Evolutionary conservation across 2,888 invertebrate species (phyloP).

Genomic region (Cheilosia vulpina): DNA sequence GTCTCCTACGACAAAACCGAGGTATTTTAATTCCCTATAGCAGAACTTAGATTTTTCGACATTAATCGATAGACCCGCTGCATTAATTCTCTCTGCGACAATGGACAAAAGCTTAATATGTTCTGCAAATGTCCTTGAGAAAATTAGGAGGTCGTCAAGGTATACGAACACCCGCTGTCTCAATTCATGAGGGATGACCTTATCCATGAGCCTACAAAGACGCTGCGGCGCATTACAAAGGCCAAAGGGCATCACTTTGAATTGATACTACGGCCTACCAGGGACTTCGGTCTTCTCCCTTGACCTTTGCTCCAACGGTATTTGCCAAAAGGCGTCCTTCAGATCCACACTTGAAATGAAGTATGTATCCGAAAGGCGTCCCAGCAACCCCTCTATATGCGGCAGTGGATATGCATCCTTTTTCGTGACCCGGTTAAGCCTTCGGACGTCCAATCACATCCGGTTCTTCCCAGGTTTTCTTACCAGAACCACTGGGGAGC

Average conservation of each 20-base stretch:
- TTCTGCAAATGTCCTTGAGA: too few relatives aligned
- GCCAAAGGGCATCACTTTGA: too few relatives aligned
- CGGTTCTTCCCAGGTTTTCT: not conserved
- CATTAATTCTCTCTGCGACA: not conserved
- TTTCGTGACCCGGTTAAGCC: not conserved
- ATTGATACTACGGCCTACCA: too few relatives aligned
- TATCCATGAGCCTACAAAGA: too few relatives aligned
- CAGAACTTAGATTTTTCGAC: not conserved
- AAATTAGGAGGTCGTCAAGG: too few relatives aligned
- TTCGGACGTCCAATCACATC: not conserved
- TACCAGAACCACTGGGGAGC: too few relatives aligned
- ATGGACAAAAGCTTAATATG: not conserved
- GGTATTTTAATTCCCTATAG: not conserved
- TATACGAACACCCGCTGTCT: too few relatives aligned
- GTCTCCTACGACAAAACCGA: not conserved
- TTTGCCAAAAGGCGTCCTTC: constrained; percentile 15
- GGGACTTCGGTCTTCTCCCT: constrained; percentile 1
- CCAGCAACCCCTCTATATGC: constrained; percentile 11
- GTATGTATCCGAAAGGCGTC: constrained; percentile 3
- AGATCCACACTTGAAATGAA: constrained; percentile 3
- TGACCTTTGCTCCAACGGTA: constrained; percentile 2
- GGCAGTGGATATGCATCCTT: not conserved
- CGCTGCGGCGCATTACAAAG: too few relatives aligned
- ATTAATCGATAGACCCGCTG: not conserved
- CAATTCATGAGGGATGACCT: too few relatives aligned